A percentile compares a stretch with the other conserved stretches of the same genome.
Evolutionary conservation across 1,140 invertebrate species (phyloP).

Genomic region (Charaxes varanes): DNA sequence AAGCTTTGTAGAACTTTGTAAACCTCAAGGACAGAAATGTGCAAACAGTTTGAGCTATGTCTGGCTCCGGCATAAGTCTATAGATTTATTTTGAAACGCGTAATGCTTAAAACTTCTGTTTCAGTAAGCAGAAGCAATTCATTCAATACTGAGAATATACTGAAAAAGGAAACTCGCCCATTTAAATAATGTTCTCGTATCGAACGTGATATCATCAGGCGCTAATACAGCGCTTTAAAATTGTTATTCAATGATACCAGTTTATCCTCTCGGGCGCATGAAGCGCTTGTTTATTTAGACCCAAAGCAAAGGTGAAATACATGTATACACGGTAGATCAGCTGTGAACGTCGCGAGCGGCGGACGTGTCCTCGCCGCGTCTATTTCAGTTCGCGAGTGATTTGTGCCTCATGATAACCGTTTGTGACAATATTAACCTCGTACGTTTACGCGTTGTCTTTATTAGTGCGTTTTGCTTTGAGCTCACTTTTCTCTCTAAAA

Average conservation of each 20-base stretch:
- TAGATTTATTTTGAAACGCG: too few relatives aligned
- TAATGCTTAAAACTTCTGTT: too few relatives aligned
- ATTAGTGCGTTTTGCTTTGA: constrained; percentile 10
- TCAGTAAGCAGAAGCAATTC: too few relatives aligned
- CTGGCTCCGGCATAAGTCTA: too few relatives aligned
- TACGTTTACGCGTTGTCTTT: constrained; percentile 8
- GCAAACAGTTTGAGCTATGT: too few relatives aligned
- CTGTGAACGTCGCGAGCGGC: constrained; percentile 31
- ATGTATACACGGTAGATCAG: constrained; percentile 38
- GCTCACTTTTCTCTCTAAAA: constrained; percentile 21
- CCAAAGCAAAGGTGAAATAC: constrained; percentile 32
- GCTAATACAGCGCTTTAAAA: constrained; percentile 28
- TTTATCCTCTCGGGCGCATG: too few relatives aligned
- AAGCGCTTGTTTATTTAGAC: constrained; percentile 32
- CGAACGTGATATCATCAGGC: constrained; percentile 22
- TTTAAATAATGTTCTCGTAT: constrained; percentile 16
- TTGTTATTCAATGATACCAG: constrained; percentile 17
- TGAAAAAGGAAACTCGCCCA: constrained; percentile 1
- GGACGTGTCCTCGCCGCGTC: constrained; percentile 29
- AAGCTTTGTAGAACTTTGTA: too few relatives aligned
- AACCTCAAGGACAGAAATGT: too few relatives aligned
- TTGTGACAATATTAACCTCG: constrained; percentile 19
- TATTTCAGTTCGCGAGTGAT: constrained; percentile 38
- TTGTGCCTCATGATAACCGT: constrained; percentile 26
- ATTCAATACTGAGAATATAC: not conserved